Evolutionary conservation across 2,888 invertebrate species (phyloP).

Genomic region (Horisme vitalbata): DNA sequence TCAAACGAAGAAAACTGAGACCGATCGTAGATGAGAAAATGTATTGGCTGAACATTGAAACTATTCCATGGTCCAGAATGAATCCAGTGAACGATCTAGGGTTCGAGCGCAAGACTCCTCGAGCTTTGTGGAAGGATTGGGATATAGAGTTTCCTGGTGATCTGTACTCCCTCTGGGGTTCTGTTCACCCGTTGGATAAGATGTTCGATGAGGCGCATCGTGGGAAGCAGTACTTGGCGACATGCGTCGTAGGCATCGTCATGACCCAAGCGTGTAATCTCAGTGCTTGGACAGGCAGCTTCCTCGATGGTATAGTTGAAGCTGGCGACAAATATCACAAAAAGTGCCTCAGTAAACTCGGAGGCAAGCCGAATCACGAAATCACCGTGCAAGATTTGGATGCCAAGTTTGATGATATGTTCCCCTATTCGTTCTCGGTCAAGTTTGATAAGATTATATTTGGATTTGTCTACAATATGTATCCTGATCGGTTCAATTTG

Average conservation of each 20-base stretch:
- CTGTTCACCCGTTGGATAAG: conserved; percentile 83
- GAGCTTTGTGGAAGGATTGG: conserved; percentile 84
- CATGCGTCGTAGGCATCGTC: conserved; percentile 82
- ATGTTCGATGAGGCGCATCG: conserved; percentile 79
- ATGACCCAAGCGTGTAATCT: conserved; percentile 84
- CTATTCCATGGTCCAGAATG: conserved; percentile 70
- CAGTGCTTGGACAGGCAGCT: conserved; percentile 84
- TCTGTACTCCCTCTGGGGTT: conserved; percentile 87
- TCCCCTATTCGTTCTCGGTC: conserved; percentile 82
- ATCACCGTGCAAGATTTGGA: conserved; percentile 82
- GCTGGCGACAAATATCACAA: conserved; percentile 83
- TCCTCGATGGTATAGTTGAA: conserved; percentile 84
- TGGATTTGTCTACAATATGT: conserved; percentile 84
- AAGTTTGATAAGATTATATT: conserved; percentile 81
- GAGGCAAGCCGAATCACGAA: conserved; percentile 76
- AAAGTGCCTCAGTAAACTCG: conserved; percentile 73
- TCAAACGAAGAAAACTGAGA: conserved; percentile 53
- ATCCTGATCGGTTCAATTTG: conserved; percentile 83
- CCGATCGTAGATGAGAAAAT: conserved; percentile 74
- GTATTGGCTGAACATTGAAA: conserved; percentile 72
- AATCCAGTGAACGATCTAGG: conserved; percentile 63
- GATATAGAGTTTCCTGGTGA: conserved; percentile 87
- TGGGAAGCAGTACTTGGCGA: conserved; percentile 85
- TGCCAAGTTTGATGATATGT: conserved; percentile 76
- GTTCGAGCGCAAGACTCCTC: conserved; percentile 57